These are phyloP conservation scores for Caenorhabditis auriculariae DNA, from an alignment of 2,888 invertebrate species.

Conservation along the genomic window DNA sequence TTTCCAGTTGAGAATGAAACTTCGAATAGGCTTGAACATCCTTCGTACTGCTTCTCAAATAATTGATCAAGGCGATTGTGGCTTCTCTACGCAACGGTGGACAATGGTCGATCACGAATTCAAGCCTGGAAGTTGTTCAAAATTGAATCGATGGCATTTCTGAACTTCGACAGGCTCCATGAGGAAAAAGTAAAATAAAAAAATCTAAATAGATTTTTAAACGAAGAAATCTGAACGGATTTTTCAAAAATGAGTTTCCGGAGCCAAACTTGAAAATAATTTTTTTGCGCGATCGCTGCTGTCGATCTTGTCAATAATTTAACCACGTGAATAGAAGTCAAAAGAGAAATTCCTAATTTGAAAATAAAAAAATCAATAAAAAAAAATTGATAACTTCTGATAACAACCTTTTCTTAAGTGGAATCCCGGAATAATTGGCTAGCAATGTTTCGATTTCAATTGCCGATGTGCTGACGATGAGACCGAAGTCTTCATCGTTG, in stretches of 20 bases:
- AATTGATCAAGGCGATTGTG: constrained; percentile 23
- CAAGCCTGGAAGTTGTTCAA: constrained; percentile 8
- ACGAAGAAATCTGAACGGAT: no score
- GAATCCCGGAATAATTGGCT: constrained; percentile 2
- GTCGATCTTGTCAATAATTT: no score
- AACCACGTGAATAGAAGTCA: no score
- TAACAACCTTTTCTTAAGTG: neutral
- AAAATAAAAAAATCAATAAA: no score
- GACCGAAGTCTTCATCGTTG: constrained; percentile 11
- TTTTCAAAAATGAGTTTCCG: no score
- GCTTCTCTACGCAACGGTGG: constrained; percentile 34
- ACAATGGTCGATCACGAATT: constrained; percentile 38
- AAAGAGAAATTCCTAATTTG: no score
- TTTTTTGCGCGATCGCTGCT: no score
- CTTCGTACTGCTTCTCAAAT: constrained; percentile 7
- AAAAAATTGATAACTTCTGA: neutral
- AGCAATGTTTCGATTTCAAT: constrained; percentile 17
- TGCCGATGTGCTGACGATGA: constrained; percentile 9
- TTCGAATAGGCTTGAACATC: constrained; percentile 1
- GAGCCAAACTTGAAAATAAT: no score
- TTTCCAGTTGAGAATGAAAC: neutral
- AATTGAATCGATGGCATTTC: no score
- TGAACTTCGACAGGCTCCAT: no score
- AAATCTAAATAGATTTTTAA: no score
- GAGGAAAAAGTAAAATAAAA: no score